A percentile compares a stretch with the other conserved stretches of the same genome.
Conservation (phyloP, 2,797 vertebrate genomes). For the Buceros bicornis region DNA sequence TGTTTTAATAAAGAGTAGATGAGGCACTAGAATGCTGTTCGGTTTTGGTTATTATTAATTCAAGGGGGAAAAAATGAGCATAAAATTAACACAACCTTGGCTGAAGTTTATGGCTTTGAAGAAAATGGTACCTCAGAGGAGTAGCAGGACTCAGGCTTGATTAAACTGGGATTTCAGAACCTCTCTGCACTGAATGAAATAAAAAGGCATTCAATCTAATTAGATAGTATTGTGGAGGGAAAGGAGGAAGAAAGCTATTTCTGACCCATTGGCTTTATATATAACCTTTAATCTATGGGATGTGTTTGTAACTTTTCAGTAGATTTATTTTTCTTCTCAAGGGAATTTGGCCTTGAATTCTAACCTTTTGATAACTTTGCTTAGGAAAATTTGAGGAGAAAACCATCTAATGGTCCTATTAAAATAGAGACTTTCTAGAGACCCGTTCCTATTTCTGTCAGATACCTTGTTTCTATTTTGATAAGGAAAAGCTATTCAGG, state of each 20-base stretch:
- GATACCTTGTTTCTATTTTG: background rate
- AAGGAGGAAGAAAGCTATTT: background rate
- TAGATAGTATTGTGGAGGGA: constrained; percentile 28
- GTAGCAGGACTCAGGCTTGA: constrained; percentile 61
- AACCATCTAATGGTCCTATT: background rate
- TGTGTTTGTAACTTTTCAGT: background rate
- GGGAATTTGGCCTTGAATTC: background rate
- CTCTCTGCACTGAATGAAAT: constrained; percentile 59
- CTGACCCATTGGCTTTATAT: constrained; percentile 21
- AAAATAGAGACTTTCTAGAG: background rate
- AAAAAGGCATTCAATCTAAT: constrained; percentile 71
- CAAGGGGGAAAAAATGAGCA: background rate
- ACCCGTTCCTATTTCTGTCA: background rate
- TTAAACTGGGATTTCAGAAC: constrained; percentile 76
- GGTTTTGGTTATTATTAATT: constrained; percentile 16
- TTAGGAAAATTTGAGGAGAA: background rate
- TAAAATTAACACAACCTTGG: constrained; percentile 19
- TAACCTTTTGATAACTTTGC: background rate
- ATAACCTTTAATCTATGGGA: background rate
- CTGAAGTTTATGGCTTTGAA: constrained; percentile 63
- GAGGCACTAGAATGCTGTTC: background rate
- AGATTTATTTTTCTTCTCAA: background rate
- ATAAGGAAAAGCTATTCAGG: background rate
- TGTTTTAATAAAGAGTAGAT: constrained; percentile 2
- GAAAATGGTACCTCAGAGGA: constrained; percentile 50